phyloP scores from a whole-genome alignment of 2,113 vertebrate species.

The Mesocricetus auratus region DNA sequence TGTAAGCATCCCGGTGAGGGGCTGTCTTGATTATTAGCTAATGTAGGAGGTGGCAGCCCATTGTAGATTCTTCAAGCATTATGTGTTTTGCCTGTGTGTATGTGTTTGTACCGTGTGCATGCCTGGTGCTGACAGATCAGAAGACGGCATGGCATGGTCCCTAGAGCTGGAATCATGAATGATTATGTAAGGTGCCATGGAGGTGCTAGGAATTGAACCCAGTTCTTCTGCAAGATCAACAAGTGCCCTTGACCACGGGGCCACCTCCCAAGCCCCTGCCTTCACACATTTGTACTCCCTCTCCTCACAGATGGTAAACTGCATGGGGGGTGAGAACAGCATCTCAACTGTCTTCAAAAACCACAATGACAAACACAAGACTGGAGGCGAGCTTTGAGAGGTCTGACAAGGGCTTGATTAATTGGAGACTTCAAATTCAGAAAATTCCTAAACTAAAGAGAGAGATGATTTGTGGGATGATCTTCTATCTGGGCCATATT shows the following conservation, averaged over 20 bases:
- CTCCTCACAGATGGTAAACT: neutral
- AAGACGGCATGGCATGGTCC: neutral
- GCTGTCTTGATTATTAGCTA: neutral
- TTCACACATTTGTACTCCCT: neutral
- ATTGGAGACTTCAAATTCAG: slow-evolving; percentile 34
- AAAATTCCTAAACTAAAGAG: slow-evolving; percentile 17
- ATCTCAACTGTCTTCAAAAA: neutral
- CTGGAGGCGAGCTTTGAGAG: neutral
- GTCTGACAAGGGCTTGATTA: neutral
- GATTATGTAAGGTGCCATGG: neutral
- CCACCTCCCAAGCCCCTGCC: neutral
- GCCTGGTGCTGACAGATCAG: neutral
- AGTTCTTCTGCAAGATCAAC: neutral
- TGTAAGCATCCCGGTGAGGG: neutral
- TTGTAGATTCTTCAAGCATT: neutral
- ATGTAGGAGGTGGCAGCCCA: neutral
- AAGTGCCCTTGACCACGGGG: neutral
- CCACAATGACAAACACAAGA: neutral
- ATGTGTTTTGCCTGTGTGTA: neutral
- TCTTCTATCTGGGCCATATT: slow-evolving; percentile 15
- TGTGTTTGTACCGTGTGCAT: neutral
- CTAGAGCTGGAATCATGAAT: neutral
- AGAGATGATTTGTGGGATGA: neutral
- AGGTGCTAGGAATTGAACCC: neutral
- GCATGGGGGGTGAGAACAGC: neutral